Percentiles rank a stretch among this genome's conserved stretches.
Evolutionary conservation across 2,888 invertebrate species (phyloP).

Genomic region (Julus scandinavius): DNA sequence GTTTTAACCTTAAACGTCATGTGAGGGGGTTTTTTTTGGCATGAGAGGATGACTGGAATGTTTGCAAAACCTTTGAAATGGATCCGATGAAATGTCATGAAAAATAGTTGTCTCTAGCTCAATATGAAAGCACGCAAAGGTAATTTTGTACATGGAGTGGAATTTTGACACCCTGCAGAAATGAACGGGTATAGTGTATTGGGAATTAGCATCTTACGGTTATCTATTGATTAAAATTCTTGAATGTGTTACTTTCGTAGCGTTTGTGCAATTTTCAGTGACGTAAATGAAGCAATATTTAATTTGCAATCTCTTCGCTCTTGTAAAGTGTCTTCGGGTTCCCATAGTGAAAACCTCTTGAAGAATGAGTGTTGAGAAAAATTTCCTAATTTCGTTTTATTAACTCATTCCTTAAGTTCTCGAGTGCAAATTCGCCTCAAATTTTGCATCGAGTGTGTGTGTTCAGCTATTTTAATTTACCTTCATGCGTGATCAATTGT

Average conservation of each 20-base stretch:
- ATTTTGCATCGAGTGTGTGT: neutral
- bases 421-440: neutral
- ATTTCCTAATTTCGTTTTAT: constrained; percentile 18
- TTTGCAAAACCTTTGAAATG: no score
- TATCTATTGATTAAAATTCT: constrained; percentile 18
- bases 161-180: constrained; percentile 10
- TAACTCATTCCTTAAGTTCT: constrained; percentile 3
- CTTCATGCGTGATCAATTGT: neutral
- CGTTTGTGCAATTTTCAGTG: neutral
- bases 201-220: neutral
- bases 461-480: neutral
- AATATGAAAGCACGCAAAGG: neutral
- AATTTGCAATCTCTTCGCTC: neutral
- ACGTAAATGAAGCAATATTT: constrained; percentile 11
- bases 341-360: neutral
- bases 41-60: no score
- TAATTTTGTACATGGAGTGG: neutral
- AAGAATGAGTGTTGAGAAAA: constrained; percentile 18
- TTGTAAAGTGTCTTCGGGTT: neutral
- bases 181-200: neutral
- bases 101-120: no score
- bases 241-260: neutral
- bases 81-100: no score
- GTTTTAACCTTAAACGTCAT: no score
- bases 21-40: no score